Evolutionary conservation across 2,797 vertebrate genomes (phyloP).

Genomic region (Halcyon smyrnensis): DNA sequence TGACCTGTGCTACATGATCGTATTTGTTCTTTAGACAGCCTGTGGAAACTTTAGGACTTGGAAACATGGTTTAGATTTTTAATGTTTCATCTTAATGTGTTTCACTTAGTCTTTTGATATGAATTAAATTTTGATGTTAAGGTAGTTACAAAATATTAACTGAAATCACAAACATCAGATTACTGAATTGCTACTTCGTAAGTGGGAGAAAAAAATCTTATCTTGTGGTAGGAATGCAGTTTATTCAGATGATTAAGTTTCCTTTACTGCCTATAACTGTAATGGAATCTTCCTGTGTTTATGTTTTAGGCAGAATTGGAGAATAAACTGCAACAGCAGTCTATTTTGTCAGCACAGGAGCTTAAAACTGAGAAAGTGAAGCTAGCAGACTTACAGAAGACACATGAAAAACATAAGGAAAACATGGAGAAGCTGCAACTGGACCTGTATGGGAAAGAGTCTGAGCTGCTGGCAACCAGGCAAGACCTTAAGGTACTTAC

Average conservation of each 20-base stretch:
- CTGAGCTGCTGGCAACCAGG: slow-evolving; percentile 90
- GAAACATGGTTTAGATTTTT: neutral
- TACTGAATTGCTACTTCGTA: neutral
- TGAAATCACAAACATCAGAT: neutral
- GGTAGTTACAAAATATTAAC: neutral
- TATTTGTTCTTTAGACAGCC: neutral
- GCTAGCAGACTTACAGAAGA: slow-evolving; percentile 81
- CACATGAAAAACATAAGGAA: slow-evolving; percentile 80
- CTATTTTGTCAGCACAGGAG: slow-evolving; percentile 80
- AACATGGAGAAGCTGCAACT: slow-evolving; percentile 86
- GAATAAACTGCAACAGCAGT: slow-evolving; percentile 83
- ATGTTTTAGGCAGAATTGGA: slow-evolving; percentile 86
- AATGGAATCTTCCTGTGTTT: neutral
- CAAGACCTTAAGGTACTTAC: slow-evolving; percentile 92
- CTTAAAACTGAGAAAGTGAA: slow-evolving; percentile 83
- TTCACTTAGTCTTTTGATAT: neutral
- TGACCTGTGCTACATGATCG: neutral
- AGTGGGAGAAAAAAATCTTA: neutral
- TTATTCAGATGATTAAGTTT: neutral
- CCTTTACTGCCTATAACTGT: neutral
- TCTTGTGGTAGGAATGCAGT: neutral
- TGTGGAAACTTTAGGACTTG: neutral
- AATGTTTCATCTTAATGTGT: neutral
- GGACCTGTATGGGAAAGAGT: slow-evolving; percentile 93
- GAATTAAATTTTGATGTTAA: neutral